Conservation (phyloP, 2,797 vertebrate species). For the Falco rusticolus region DNA sequence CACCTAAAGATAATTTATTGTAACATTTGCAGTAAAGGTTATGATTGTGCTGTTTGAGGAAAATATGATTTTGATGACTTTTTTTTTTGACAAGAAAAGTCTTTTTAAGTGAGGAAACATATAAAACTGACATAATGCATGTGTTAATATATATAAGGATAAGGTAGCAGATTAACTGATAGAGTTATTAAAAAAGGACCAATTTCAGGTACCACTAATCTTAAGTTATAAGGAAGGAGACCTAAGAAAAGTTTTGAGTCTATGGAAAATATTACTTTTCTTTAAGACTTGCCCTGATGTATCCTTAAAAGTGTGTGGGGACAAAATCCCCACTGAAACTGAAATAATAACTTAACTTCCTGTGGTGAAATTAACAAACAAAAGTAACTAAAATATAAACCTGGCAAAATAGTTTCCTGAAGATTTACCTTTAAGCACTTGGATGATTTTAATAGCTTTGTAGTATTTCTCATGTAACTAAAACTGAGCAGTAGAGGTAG, state of each 20-base stretch:
- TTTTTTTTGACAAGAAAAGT: neutral
- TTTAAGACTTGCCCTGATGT: neutral
- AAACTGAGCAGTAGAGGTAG: neutral
- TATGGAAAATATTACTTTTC: neutral
- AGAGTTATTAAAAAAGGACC: neutral
- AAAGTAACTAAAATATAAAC: neutral
- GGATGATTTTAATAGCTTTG: neutral
- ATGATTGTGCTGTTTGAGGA: neutral
- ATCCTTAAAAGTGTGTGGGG: neutral
- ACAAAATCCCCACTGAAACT: neutral
- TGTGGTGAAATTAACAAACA: neutral
- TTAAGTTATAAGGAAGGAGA: neutral
- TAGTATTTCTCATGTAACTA: neutral
- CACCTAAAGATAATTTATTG: neutral
- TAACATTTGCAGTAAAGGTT: neutral
- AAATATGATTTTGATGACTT: neutral
- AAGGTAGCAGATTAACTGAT: neutral
- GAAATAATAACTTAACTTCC: neutral
- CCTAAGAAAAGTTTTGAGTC: neutral
- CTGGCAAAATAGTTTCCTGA: neutral
- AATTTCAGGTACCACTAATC: neutral
- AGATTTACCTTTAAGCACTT: neutral
- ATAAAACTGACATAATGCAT: neutral
- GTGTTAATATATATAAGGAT: neutral
- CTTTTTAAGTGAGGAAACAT: neutral